phyloP scores from a whole-genome alignment of 1,140 invertebrate species.

The Stratiolaelaps scimitus region DNA sequence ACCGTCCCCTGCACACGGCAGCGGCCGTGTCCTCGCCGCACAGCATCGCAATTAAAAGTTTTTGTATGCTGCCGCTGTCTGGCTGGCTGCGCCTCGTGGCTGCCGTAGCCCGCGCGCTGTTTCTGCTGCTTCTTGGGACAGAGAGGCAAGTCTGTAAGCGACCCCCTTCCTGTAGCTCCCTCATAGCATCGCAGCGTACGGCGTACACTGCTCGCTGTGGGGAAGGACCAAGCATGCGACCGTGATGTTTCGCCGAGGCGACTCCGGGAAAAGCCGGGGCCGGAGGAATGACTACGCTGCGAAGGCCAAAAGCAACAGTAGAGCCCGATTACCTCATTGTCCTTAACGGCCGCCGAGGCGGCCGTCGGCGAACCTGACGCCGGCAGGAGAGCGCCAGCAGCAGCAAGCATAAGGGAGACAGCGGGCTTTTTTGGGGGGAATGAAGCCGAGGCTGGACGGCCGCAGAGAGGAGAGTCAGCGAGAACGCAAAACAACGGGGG shows the following conservation, averaged over 20 bases:
- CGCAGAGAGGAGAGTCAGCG: too few relatives aligned
- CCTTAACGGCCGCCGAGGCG: constrained; percentile 18
- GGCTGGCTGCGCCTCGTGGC: too few relatives aligned
- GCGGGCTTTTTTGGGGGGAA: too few relatives aligned
- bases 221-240: too few relatives aligned
- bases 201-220: too few relatives aligned
- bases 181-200: too few relatives aligned
- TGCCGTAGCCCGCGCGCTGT: too few relatives aligned
- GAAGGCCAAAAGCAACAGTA: constrained; percentile 26
- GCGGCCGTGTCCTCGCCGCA: constrained; percentile 1
- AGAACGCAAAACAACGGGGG: too few relatives aligned
- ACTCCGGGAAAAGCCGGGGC: background rate
- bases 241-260: background rate
- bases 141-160: background rate
- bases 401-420: too few relatives aligned
- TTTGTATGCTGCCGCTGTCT: constrained; percentile 12
- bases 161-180: too few relatives aligned
- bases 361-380: background rate
- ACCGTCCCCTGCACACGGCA: background rate
- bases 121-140: constrained; percentile 19
- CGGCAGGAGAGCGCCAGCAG: too few relatives aligned
- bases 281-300: constrained; percentile 4
- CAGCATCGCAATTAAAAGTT: constrained; percentile 29
- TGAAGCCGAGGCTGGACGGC: too few relatives aligned
- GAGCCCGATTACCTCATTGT: constrained; percentile 28